Evolutionary conservation across 2,113 vertebrate genomes (phyloP).

Genomic region (Gavia stellata): DNA sequence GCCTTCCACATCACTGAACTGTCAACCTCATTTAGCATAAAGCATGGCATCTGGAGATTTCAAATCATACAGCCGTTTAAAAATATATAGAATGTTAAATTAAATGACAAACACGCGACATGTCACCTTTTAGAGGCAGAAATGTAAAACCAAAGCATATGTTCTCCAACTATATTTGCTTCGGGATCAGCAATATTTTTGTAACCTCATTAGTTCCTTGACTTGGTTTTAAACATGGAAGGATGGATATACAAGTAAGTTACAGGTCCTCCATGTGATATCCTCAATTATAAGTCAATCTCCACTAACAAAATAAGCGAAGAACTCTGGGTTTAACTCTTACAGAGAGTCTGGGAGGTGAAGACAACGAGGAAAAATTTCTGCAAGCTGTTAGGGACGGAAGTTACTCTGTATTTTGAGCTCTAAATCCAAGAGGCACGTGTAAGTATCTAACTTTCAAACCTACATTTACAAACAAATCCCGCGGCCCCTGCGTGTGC

Average conservation of each 20-base stretch:
- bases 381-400: neutral
- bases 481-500: neutral
- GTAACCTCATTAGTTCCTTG: conserved; percentile 31
- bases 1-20: conserved; percentile 81
- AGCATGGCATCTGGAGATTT: conserved; percentile 69
- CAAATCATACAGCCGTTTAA: conserved; percentile 67
- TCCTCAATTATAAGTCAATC: neutral
- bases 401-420: neutral
- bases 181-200: conserved; percentile 43
- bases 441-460: neutral
- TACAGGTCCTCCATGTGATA: neutral
- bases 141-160: conserved; percentile 50
- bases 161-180: conserved; percentile 26
- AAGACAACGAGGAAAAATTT: neutral
- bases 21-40: conserved; percentile 81
- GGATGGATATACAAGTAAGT: neutral
- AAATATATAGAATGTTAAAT: conserved; percentile 74
- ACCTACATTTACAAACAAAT: neutral
- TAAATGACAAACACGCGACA: conserved; percentile 68
- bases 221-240: conserved; percentile 16
- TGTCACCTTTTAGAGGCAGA: conserved; percentile 65
- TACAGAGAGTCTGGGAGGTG: neutral
- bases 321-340: neutral
- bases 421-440: fast-evolving
- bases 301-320: neutral